Evolutionary conservation across 2,888 invertebrate genomes (phyloP).

Genomic region (Dicyrtoma fusca): DNA sequence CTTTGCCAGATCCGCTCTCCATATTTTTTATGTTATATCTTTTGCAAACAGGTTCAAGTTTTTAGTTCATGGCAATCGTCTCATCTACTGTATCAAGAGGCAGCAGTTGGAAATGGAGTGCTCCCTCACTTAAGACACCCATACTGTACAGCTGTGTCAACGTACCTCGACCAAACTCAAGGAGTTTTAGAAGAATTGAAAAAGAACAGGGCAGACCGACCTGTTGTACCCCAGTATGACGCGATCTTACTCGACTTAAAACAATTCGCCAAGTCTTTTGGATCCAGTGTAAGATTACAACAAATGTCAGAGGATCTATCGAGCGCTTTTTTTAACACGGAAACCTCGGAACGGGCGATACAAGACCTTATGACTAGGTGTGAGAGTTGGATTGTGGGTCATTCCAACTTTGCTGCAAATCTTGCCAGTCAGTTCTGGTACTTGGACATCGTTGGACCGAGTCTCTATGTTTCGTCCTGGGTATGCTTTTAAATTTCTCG

Average conservation of each 20-base stretch:
- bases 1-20: too few species aligned
- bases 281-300: constrained; percentile 42
- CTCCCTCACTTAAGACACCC: constrained; percentile 28
- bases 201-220: constrained; percentile 53
- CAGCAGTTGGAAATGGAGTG: too few species aligned
- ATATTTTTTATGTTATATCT: too few species aligned
- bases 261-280: constrained; percentile 61
- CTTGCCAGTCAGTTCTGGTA: constrained; percentile 53
- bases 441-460: constrained; percentile 52
- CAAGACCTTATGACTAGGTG: constrained; percentile 36
- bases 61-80: too few species aligned
- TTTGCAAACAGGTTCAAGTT: too few species aligned
- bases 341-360: too few species aligned
- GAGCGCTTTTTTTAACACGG: too few species aligned
- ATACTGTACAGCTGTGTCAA: neutral
- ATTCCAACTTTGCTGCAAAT: constrained; percentile 49
- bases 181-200: constrained; percentile 38
- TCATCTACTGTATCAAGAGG: too few species aligned
- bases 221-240: constrained; percentile 55
- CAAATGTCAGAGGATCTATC: too few species aligned
- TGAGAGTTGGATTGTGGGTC: constrained; percentile 50
- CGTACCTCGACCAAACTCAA: neutral
- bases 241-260: constrained; percentile 61
- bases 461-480: constrained; percentile 47
- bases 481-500: too few species aligned